Evolutionary conservation across 2,113 vertebrate genomes (phyloP).

Genomic region (Balaeniceps rex): DNA sequence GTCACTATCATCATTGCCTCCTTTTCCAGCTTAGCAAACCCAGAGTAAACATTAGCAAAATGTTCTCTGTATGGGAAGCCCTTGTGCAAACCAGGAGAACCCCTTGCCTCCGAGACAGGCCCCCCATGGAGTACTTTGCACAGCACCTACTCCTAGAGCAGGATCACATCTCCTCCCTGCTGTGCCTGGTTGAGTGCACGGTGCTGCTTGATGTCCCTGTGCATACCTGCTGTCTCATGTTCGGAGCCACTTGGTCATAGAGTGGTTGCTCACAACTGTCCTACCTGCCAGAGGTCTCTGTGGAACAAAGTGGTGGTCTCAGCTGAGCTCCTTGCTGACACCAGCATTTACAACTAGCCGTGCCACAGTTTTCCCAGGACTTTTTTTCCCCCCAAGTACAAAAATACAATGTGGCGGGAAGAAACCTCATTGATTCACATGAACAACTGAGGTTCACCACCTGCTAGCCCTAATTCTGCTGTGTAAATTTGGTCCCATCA

Average conservation of each 20-base stretch:
- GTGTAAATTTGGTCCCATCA: not conserved
- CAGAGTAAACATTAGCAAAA: not conserved
- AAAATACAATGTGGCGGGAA: fast-evolving
- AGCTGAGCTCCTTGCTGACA: not conserved
- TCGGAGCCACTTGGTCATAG: not conserved
- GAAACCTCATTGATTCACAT: not conserved
- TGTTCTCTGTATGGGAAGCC: not conserved
- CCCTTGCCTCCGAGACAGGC: not conserved
- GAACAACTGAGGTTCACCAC: not conserved
- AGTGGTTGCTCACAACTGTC: not conserved
- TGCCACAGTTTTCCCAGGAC: not conserved
- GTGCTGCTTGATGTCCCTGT: not conserved
- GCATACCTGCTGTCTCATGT: not conserved
- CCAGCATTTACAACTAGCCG: not conserved
- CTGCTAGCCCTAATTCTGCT: not conserved
- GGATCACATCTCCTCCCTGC: not conserved
- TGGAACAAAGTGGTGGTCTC: not conserved
- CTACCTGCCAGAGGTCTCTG: too few species aligned
- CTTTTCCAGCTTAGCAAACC: not conserved
- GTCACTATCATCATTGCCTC: not conserved
- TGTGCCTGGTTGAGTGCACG: fast-evolving
- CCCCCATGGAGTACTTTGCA: not conserved
- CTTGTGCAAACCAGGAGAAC: not conserved
- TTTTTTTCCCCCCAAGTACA: not conserved
- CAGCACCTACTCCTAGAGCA: not conserved